Conservation (phyloP, 1,140 invertebrate species). For the Drosophila aff. region DNA sequence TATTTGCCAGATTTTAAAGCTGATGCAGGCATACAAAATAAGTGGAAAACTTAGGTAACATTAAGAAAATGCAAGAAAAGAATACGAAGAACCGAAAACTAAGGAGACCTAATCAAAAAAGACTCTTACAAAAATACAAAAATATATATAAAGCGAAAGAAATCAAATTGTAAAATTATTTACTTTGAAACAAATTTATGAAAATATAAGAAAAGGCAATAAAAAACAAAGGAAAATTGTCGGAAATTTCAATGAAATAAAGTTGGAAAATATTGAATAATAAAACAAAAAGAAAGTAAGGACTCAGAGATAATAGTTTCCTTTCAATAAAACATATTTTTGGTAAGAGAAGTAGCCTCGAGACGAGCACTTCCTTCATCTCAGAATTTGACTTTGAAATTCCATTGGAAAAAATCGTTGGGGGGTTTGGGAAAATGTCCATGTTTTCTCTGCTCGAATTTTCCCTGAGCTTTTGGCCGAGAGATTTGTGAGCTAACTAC, state of each 20-base stretch:
- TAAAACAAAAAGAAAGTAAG: too few relatives aligned
- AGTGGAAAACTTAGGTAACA: slow-evolving; percentile 44
- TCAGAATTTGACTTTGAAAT: neutral
- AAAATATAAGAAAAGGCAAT: too few relatives aligned
- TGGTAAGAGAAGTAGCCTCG: neutral
- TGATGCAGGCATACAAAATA: slow-evolving; percentile 61
- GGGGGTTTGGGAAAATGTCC: neutral
- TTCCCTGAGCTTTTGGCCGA: neutral
- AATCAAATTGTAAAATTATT: neutral
- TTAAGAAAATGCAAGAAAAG: slow-evolving; percentile 14
- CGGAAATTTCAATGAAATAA: neutral
- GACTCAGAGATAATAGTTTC: neutral
- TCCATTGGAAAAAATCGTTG: neutral
- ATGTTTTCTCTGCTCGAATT: slow-evolving; percentile 14
- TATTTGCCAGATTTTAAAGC: slow-evolving; percentile 22
- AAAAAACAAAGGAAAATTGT: neutral
- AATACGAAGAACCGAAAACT: slow-evolving; percentile 5
- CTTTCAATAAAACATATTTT: neutral
- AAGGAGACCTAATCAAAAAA: neutral
- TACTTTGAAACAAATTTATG: neutral
- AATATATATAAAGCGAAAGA: neutral
- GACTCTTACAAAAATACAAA: neutral
- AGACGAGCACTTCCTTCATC: neutral
- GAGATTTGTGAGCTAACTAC: slow-evolving; percentile 28
- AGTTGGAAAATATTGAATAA: neutral